A percentile compares a stretch with the other conserved stretches of the same genome.
These are phyloP conservation scores for Serranus cabrilla DNA, from an alignment of 2,797 vertebrate genomes.

Conservation along the genomic window DNA sequence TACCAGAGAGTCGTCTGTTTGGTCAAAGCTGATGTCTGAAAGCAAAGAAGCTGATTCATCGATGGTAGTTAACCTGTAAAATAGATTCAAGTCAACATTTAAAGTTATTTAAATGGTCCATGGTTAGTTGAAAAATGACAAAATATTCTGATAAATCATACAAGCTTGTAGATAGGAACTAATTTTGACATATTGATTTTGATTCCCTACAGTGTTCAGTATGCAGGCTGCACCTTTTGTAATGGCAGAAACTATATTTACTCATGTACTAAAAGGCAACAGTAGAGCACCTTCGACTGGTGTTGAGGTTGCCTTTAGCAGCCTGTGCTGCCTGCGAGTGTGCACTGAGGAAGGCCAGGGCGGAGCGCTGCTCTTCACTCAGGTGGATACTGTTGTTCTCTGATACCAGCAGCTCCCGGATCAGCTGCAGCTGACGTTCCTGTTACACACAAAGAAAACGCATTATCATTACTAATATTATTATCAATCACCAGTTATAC, in stretches of 20 bases:
- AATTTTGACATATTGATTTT: no score
- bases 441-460: constrained; percentile 58
- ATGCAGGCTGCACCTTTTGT: not conserved
- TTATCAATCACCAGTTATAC: not conserved
- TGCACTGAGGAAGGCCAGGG: constrained; percentile 93
- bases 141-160: not conserved
- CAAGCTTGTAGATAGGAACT: no score
- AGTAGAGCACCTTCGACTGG: constrained; percentile 88
- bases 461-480: not conserved
- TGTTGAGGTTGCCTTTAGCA: constrained; percentile 78
- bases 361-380: constrained; percentile 94
- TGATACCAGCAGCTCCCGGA: constrained; percentile 92
- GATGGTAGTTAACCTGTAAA: constrained; percentile 89
- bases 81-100: constrained; percentile 7
- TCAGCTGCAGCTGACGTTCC: constrained; percentile 95
- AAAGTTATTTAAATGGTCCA: not conserved
- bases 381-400: constrained; percentile 91
- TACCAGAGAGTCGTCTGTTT: constrained; percentile 96
- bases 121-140: not conserved
- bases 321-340: constrained; percentile 85
- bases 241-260: not conserved
- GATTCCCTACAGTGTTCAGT: not conserved
- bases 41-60: constrained; percentile 93
- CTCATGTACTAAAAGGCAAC: no score
- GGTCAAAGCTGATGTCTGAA: constrained; percentile 97